phyloP scores from a whole-genome alignment of 2,888 invertebrate genomes.

The Nomada ferruginata region DNA sequence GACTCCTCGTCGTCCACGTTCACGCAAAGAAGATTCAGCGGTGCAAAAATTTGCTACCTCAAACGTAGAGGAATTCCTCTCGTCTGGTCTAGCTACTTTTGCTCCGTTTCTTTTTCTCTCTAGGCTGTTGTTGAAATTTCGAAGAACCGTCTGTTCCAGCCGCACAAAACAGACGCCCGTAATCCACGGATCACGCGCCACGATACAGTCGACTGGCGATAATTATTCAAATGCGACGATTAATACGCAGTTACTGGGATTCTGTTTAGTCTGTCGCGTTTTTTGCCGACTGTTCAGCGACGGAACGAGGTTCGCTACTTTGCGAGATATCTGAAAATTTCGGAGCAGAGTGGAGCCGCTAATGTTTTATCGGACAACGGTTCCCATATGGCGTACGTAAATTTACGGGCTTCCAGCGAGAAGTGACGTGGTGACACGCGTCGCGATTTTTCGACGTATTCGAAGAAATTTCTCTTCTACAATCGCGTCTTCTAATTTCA shows the following conservation, averaged over 20 bases:
- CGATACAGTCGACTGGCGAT: slow-evolving; percentile 1
- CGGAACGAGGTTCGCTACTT: background rate
- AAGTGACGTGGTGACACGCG: too few relatives aligned
- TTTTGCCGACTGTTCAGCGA: background rate
- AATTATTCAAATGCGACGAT: slow-evolving; percentile 30
- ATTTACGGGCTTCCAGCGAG: too few relatives aligned
- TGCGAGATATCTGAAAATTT: background rate
- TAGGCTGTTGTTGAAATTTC: slow-evolving; percentile 12
- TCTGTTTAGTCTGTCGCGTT: slow-evolving; percentile 7
- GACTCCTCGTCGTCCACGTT: too few relatives aligned
- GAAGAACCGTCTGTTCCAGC: background rate
- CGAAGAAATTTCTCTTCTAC: too few relatives aligned
- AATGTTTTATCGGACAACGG: too few relatives aligned
- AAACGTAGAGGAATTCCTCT: background rate
- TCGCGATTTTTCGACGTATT: too few relatives aligned
- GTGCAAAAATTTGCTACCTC: too few relatives aligned
- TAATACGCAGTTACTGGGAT: slow-evolving; percentile 21
- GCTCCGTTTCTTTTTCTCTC: background rate
- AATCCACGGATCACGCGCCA: slow-evolving; percentile 2
- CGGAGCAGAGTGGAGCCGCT: too few relatives aligned
- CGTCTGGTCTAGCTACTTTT: background rate
- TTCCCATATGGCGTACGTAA: too few relatives aligned
- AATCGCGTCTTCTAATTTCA: too few relatives aligned
- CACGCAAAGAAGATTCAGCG: background rate
- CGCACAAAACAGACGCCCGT: background rate